These are phyloP conservation scores for Baccha elongata DNA, from an alignment of 2,888 invertebrate species.

Conservation along the genomic window DNA sequence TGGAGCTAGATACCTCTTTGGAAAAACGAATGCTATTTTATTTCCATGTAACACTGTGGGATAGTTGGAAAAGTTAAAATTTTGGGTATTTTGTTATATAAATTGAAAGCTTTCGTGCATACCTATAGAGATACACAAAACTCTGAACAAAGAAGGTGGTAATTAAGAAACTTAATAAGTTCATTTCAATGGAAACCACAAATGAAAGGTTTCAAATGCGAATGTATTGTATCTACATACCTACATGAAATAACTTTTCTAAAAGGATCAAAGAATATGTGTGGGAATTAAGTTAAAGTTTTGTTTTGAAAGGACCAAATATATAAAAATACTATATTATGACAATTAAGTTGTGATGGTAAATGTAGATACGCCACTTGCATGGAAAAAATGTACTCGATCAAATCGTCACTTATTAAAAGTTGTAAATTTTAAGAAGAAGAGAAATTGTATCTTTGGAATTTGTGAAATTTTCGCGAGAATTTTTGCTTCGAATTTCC, in stretches of 20 bases:
- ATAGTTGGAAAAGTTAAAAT: constrained; percentile 41
- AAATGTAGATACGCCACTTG: no score
- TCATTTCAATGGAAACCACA: constrained; percentile 28
- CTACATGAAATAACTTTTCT: constrained; percentile 3
- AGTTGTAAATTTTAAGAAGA: no score
- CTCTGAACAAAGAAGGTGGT: constrained; percentile 35
- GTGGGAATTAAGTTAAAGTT: not conserved
- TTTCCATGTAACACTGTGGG: not conserved
- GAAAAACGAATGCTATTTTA: constrained; percentile 25
- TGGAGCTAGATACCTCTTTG: not conserved
- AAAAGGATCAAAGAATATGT: constrained; percentile 1
- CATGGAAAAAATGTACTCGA: no score
- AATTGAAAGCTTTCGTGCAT: constrained; percentile 40
- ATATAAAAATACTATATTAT: no score
- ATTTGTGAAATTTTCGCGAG: no score
- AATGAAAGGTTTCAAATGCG: constrained; percentile 21
- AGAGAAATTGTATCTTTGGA: no score
- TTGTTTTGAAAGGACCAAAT: not conserved
- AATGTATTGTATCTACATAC: not conserved
- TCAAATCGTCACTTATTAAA: no score
- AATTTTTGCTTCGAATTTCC: no score
- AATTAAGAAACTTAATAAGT: constrained; percentile 47
- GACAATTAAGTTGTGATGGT: no score
- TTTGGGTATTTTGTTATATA: constrained; percentile 41
- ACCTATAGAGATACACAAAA: constrained; percentile 2